These are phyloP conservation scores for Herpetotheres cachinnans DNA, from an alignment of 2,113 vertebrate species.

Conservation along the genomic window DNA sequence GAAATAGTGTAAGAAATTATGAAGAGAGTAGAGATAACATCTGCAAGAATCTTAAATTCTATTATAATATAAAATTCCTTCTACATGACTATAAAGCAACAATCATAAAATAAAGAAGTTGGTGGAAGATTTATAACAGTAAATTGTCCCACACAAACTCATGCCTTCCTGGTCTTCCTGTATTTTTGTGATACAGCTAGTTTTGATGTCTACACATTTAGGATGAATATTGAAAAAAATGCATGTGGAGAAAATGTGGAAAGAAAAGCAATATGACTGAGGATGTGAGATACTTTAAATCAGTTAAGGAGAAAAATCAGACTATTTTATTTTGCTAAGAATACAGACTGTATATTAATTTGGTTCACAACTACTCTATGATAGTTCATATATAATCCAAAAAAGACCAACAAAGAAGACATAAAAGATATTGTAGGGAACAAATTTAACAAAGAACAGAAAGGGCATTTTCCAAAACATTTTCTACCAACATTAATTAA, in stretches of 20 bases:
- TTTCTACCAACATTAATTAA: neutral
- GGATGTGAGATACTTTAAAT: neutral
- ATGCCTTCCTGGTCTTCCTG: neutral
- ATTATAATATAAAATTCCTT: neutral
- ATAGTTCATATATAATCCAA: neutral
- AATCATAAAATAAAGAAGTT: neutral
- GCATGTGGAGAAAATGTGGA: neutral
- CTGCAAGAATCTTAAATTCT: neutral
- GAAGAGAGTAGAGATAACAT: neutral
- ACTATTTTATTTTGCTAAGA: neutral
- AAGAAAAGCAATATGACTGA: neutral
- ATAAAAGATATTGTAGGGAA: neutral
- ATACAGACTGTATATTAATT: neutral
- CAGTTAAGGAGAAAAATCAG: neutral
- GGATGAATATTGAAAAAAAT: neutral
- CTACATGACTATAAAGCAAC: neutral
- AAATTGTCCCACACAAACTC: neutral
- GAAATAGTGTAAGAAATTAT: neutral
- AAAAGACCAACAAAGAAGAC: neutral
- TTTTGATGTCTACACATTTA: neutral
- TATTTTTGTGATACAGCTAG: neutral
- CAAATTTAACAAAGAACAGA: neutral
- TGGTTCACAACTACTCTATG: neutral
- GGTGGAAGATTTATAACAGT: neutral
- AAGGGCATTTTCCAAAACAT: neutral